Base-by-base conservation (phyloP, 2,113 vertebrate genomes). In the Osmerus eperlanus region DNA sequence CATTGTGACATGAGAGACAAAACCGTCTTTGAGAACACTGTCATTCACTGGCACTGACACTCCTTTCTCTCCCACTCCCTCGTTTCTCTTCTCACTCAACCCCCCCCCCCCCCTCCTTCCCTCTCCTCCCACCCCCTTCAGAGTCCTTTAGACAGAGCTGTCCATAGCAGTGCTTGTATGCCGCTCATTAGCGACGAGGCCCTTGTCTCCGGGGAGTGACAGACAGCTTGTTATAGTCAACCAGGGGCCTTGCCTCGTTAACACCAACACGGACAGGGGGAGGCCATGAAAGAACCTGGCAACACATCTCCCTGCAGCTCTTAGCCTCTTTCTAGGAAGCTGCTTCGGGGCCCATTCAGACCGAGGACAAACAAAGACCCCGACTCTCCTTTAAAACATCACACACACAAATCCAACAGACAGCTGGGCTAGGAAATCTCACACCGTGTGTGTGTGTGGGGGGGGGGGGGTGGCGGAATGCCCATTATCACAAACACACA, bases 291-390 rank as follows among this genome's bases (percentile, higher is more conserved):
- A 93, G 92, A 92, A 93, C 92, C 92, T 93, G 94, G 92, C 91
- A 92, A 92, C 94, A 94, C 93, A 94, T 95, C 93, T 93, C 92
- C 91, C 92, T 92, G 92, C 90, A 91, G 94, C 92, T 94, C 94
- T 94, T 94, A 94, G 94, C 92, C 93, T 94, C 93, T 94, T 93
- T 93, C 93, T 94, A 92, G 92, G 93, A 81, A 94, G 93, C 92
- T 92, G 93, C 92, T 94, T 92, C 93, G 91, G 93, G 93, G 93
- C 94, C 94, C 92, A 94, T 94, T 95, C 92, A 95, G 93, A 92
- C 92, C 52, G 88, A 91, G 91, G 90, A 93, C 90, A 93, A 94
- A 95, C 94, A 94, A 94, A 94, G 91, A 92, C 91, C 92, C 93
- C 91, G 92, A 93, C 79, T 82, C 92, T 93, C 79, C 58, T 92